Evolutionary conservation across 2,113 vertebrate genomes (phyloP), one percentile per base, ranked within the genome.

Genomic region (Aix galericulata): DNA sequence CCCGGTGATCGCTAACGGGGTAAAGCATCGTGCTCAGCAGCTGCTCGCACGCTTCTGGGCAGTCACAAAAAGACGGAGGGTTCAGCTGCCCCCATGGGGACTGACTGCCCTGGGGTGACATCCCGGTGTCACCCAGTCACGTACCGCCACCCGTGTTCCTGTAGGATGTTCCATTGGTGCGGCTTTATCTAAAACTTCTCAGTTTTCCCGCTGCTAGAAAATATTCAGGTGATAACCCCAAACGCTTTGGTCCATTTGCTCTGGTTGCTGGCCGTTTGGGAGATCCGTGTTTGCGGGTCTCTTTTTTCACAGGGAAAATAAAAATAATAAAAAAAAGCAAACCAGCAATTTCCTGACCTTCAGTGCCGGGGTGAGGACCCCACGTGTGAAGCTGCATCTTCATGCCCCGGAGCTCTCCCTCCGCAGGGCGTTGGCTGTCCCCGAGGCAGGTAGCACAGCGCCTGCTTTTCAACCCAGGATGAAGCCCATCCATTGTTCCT

Each of bases 401-500:
- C 56, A 11, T 20, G 31, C 17, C 17, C 63, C 63, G 0, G 0
- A 44, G 31, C 44, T 29, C 12, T 68, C 42, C 22, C 29, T 59
- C 1, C 2, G 44, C 25, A 21, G 14, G 62, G 86, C 64, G 38
- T 15, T 63, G 8, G 36, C 50, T 11, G 36, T 66, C 14, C 58
- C 75, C 21, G 6, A 1, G 1, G 48, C 11, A 34, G 81, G 34
- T 42, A 52, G 59, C 13, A 5, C 62, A 29, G 38, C 26, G 10
- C 13, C 64, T 13, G 31, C 68, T 44, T 31, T 27, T 8, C 16
- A n/a, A 13, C 0, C 0, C 14, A 13, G 55, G 55, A 7, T 44
- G 60, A 14, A 32, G 25, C 38, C 34, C 50, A n/a, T 11, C 0
- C 1, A 6, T 32, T 38, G 18, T 48, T 52, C 21, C 44, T 46